Evolutionary conservation across 2,113 vertebrate species (phyloP).

Genomic region (Campylomormyrus numenius): DNA sequence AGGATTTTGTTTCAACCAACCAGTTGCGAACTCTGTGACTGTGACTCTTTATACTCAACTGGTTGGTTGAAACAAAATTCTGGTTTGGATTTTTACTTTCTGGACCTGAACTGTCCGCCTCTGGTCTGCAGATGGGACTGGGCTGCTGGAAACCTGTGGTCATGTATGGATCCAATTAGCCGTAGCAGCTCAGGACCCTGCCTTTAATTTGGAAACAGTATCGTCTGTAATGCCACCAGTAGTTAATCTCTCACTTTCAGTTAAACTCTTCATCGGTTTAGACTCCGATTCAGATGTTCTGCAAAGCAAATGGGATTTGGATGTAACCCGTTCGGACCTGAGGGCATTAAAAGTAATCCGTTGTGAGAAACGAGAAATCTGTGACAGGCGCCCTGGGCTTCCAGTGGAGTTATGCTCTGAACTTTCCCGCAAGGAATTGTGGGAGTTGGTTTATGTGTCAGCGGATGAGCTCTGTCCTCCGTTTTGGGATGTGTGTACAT

Average conservation of each 20-base stretch:
- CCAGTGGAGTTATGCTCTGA: background rate
- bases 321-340: background rate
- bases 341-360: background rate
- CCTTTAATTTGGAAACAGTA: constrained; percentile 26
- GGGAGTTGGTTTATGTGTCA: background rate
- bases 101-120: too few species aligned
- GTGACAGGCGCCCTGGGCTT: background rate
- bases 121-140: constrained; percentile 8
- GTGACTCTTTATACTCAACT: too few species aligned
- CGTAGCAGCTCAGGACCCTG: constrained; percentile 2
- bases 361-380: background rate
- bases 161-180: constrained; percentile 20
- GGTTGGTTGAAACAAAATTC: too few species aligned
- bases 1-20: too few species aligned
- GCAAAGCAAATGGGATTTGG: background rate
- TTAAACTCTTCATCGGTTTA: constrained; percentile 10
- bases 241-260: constrained; percentile 20
- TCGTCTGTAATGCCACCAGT: constrained; percentile 9
- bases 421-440: background rate
- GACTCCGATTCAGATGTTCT: background rate
- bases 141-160: constrained; percentile 18
- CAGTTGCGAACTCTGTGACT: too few species aligned
- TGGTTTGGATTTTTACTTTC: too few species aligned
- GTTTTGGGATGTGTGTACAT: background rate
- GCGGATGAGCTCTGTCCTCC: background rate